These are phyloP conservation scores for Drosophila pseudoananassae DNA, from an alignment of 1,140 invertebrate genomes.

Conservation along the genomic window DNA sequence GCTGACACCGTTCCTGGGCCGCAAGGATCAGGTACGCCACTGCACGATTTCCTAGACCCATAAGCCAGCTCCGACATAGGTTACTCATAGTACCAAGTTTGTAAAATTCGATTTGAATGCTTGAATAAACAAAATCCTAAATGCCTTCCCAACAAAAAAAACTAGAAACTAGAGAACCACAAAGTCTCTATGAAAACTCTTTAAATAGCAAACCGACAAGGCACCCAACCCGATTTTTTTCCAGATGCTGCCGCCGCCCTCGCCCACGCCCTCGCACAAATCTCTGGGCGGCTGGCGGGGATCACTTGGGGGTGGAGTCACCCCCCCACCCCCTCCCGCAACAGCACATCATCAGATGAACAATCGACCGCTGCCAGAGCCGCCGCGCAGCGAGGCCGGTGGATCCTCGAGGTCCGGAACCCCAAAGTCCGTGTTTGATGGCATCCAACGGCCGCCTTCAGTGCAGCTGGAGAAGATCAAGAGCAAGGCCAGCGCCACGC, in stretches of 20 bases:
- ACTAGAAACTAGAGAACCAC: slow-evolving; percentile 6
- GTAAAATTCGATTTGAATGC: slow-evolving; percentile 67
- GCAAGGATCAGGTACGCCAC: slow-evolving; percentile 85
- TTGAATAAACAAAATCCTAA: slow-evolving; percentile 64
- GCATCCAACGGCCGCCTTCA: slow-evolving; percentile 78
- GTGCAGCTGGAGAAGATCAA: slow-evolving; percentile 83
- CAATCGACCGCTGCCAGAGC: slow-evolving; percentile 78
- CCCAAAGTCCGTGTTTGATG: slow-evolving; percentile 80
- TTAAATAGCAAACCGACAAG: slow-evolving; percentile 33
- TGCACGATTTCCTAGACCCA: slow-evolving; percentile 84
- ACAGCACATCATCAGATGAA: slow-evolving; percentile 37
- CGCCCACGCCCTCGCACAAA: slow-evolving; percentile 75
- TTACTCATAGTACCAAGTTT: slow-evolving; percentile 64
- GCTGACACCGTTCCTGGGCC: slow-evolving; percentile 84
- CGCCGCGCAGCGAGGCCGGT: slow-evolving; percentile 72
- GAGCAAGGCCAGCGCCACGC: slow-evolving; percentile 77
- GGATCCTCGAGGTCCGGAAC: slow-evolving; percentile 77
- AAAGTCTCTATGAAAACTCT: slow-evolving; percentile 18
- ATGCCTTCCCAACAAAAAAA: slow-evolving; percentile 27
- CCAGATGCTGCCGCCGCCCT: slow-evolving; percentile 74
- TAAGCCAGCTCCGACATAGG: slow-evolving; percentile 16
- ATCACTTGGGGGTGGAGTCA: slow-evolving; percentile 28
- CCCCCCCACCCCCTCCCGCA: slow-evolving; percentile 21
- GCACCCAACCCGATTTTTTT: slow-evolving; percentile 53
- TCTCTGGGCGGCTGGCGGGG: slow-evolving; percentile 66